Conservation (phyloP, 2,888 invertebrate species). For the Ophion costatus region DNA sequence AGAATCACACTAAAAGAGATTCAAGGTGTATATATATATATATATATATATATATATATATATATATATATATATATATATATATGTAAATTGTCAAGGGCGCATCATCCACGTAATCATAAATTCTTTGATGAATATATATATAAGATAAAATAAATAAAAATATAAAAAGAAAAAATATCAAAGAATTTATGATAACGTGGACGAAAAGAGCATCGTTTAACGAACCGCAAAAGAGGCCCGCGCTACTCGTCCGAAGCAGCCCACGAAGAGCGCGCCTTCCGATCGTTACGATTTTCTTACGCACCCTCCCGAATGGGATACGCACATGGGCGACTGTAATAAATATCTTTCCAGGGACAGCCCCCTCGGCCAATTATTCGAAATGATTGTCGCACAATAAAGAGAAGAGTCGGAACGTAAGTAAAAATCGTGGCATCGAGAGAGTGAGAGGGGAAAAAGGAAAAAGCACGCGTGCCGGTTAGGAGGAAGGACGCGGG, state of each 20-base stretch:
- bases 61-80: too few relatives aligned
- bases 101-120: too few relatives aligned
- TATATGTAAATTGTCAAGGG: too few relatives aligned
- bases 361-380: slow-evolving; percentile 80
- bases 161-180: too few relatives aligned
- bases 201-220: slow-evolving; percentile 70
- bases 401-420: slow-evolving; percentile 19
- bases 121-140: too few relatives aligned
- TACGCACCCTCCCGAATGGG: slow-evolving; percentile 30
- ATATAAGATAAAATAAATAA: too few relatives aligned
- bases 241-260: slow-evolving; percentile 68
- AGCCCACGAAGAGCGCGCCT: slow-evolving; percentile 13
- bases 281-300: slow-evolving; percentile 47
- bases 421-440: slow-evolving; percentile 8
- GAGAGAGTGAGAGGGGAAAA: slow-evolving; percentile 13
- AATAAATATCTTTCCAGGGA: slow-evolving; percentile 80
- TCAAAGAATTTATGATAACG: neutral
- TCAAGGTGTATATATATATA: too few relatives aligned
- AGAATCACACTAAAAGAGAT: too few relatives aligned
- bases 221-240: slow-evolving; percentile 82
- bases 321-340: slow-evolving; percentile 63
- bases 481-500: slow-evolving; percentile 27
- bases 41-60: too few relatives aligned
- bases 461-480: neutral
- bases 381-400: slow-evolving; percentile 65